Evolutionary conservation across 2,797 vertebrate genomes (phyloP).

Genomic region (Acridotheres tristis): DNA sequence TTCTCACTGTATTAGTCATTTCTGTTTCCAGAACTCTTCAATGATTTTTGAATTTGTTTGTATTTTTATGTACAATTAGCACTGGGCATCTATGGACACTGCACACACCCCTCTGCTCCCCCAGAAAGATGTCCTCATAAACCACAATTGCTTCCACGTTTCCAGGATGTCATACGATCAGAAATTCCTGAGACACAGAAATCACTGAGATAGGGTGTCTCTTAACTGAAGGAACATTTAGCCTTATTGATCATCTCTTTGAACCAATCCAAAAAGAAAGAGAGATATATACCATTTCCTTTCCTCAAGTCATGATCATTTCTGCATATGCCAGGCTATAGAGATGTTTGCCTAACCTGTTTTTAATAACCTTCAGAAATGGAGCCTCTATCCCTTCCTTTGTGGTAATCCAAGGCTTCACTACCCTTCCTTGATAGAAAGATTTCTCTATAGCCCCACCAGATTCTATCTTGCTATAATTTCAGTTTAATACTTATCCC

Average conservation of each 20-base stretch:
- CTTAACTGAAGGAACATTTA: neutral
- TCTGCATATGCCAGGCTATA: neutral
- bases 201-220: neutral
- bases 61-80: neutral
- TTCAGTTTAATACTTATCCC: neutral
- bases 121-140: fast-evolving
- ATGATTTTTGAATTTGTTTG: neutral
- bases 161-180: fast-evolving
- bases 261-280: neutral
- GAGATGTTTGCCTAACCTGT: neutral
- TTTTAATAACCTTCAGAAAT: neutral
- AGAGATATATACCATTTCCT: neutral
- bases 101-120: neutral
- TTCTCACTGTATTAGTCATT: neutral
- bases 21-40: neutral
- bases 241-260: neutral
- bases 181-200: neutral
- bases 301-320: neutral
- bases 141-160: neutral
- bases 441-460: neutral
- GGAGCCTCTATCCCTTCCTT: neutral
- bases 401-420: neutral
- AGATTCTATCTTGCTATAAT: neutral
- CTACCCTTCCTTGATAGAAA: neutral
- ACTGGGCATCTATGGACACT: neutral